phyloP scores from a whole-genome alignment of 2,113 vertebrate species.

The Brachyistius frenatus region DNA sequence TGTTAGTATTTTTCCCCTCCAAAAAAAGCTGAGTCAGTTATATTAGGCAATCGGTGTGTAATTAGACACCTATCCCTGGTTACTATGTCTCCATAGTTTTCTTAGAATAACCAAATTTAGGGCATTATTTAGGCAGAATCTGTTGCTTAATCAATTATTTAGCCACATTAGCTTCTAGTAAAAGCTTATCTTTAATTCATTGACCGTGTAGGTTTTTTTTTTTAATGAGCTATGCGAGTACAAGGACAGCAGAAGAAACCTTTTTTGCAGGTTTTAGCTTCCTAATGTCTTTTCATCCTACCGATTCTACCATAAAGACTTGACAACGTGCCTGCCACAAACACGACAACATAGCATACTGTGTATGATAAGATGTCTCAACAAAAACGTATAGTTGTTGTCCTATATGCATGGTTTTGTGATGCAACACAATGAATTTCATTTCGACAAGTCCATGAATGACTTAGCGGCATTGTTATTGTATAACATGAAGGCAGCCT shows the following conservation, averaged over 20 bases:
- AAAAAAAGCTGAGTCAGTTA: not conserved
- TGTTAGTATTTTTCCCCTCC: not conserved
- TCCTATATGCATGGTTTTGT: slow-evolving; percentile 2
- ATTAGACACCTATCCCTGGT: not conserved
- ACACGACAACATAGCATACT: slow-evolving; percentile 31
- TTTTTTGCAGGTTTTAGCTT: slow-evolving; percentile 1
- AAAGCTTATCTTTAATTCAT: not conserved
- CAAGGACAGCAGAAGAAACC: not conserved
- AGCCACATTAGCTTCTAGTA: not conserved
- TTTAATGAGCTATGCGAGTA: not conserved
- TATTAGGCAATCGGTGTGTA: not conserved
- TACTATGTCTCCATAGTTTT: not conserved
- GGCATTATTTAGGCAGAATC: slow-evolving; percentile 10
- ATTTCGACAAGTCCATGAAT: not conserved
- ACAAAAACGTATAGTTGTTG: not conserved
- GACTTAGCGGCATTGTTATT: slow-evolving; percentile 24
- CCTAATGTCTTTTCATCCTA: not conserved
- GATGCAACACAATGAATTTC: slow-evolving; percentile 19
- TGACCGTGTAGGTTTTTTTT: not conserved
- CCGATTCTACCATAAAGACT: slow-evolving; percentile 3
- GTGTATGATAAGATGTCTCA: slow-evolving; percentile 17
- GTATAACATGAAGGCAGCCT: slow-evolving; percentile 15
- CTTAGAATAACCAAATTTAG: not conserved
- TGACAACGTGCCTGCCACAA: slow-evolving; percentile 32
- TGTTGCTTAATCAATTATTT: slow-evolving; percentile 18